A percentile compares a stretch with the other conserved stretches of the same genome.
phyloP scores from a whole-genome alignment of 1,140 invertebrate species.

The Lepeophtheirus salmonis region DNA sequence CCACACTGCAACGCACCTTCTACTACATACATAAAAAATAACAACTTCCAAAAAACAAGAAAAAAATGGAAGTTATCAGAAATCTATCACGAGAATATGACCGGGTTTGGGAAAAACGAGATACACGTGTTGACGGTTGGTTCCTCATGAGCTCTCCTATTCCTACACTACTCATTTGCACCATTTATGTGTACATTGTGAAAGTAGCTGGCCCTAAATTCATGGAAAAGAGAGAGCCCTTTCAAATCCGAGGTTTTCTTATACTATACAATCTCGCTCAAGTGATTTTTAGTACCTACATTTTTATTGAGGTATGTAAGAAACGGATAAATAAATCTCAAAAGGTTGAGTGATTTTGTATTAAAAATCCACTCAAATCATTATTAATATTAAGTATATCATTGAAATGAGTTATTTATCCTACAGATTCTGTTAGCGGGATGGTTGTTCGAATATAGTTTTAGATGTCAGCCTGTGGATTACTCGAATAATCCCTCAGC shows the following conservation, averaged over 20 bases:
- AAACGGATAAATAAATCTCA: too few relatives aligned
- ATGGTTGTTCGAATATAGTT: conserved; percentile 43
- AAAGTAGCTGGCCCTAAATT: conserved; percentile 56
- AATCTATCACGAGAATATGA: conserved; percentile 9
- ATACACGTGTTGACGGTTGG: conserved; percentile 73
- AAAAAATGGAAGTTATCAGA: neutral
- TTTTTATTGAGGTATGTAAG: conserved; percentile 58
- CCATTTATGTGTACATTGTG: conserved; percentile 65
- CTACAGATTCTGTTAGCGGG: conserved; percentile 26
- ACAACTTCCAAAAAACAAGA: too few relatives aligned
- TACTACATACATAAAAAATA: too few relatives aligned
- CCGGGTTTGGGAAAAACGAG: conserved; percentile 34
- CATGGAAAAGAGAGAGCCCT: conserved; percentile 69
- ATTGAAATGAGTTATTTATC: conserved; percentile 3
- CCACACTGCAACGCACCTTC: too few relatives aligned
- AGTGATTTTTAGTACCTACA: conserved; percentile 59
- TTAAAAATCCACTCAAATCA: neutral
- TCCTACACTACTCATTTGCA: conserved; percentile 60
- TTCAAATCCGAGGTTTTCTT: conserved; percentile 52
- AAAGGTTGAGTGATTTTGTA: conserved; percentile 5
- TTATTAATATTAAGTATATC: too few relatives aligned
- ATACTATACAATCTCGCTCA: conserved; percentile 66
- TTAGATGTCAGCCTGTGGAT: conserved; percentile 73
- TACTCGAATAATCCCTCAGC: conserved; percentile 54
- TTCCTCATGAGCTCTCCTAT: conserved; percentile 74